These are phyloP conservation scores for Gavia stellata DNA, from an alignment of 2,113 vertebrate genomes.

Conservation along the genomic window DNA sequence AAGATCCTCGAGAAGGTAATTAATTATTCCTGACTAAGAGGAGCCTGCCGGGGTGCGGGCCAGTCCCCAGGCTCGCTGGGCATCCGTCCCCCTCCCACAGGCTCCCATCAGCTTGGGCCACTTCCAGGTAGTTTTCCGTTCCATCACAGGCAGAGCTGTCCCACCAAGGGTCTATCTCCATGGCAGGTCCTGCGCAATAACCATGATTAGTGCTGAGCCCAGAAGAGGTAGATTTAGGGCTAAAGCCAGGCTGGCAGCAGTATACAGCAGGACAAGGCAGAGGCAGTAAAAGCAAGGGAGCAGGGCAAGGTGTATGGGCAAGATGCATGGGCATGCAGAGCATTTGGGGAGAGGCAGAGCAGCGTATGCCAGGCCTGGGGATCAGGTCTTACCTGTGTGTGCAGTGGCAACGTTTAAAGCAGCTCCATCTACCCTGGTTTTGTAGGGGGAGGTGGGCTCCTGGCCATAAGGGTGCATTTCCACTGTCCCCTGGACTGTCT, in stretches of 20 bases:
- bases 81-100: background rate
- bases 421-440: background rate
- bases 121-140: background rate
- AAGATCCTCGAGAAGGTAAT: slow-evolving; percentile 62
- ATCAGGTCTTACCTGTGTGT: background rate
- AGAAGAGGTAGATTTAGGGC: background rate
- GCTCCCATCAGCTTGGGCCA: background rate
- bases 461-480: background rate
- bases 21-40: slow-evolving; percentile 56
- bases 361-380: fast-evolving
- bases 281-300: background rate
- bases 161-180: background rate
- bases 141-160: background rate
- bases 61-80: background rate
- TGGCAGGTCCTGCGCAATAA: background rate
- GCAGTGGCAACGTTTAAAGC: background rate
- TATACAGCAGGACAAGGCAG: background rate
- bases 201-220: background rate
- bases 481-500: background rate
- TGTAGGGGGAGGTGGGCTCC: background rate
- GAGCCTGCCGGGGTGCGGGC: background rate
- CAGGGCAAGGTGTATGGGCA: background rate
- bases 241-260: background rate
- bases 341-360: background rate
- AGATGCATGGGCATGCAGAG: background rate